phyloP scores from a whole-genome alignment of 2,888 invertebrate genomes.

The Cyclophora albipunctata region DNA sequence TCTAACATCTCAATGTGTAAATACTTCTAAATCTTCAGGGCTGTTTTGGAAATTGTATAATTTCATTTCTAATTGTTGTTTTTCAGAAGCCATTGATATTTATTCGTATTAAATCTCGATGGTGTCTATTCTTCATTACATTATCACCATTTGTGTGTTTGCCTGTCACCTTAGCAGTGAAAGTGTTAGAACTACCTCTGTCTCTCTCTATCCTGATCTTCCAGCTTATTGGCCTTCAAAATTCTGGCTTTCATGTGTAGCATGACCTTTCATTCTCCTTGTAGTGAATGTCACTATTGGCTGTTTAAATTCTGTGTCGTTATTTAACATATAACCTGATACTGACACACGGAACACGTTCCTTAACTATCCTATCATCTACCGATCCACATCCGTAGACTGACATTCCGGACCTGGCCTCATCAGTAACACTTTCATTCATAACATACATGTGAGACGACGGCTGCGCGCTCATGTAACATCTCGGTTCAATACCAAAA shows the following conservation, averaged over 20 bases:
- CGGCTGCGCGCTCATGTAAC: constrained; percentile 32
- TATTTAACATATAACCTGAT: constrained; percentile 29
- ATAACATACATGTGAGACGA: constrained; percentile 45
- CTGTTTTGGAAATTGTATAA: neutral
- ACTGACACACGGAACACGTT: constrained; percentile 32
- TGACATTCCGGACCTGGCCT: constrained; percentile 45
- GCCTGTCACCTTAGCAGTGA: constrained; percentile 50
- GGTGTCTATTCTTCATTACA: constrained; percentile 35
- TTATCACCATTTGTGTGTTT: constrained; percentile 49
- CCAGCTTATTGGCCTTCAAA: constrained; percentile 49
- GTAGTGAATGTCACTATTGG: constrained; percentile 51
- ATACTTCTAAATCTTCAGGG: neutral
- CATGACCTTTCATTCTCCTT: constrained; percentile 44
- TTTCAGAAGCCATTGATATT: constrained; percentile 20
- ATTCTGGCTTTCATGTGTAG: constrained; percentile 29
- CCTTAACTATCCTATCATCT: constrained; percentile 17
- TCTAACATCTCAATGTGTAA: neutral
- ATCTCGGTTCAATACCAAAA: constrained; percentile 4
- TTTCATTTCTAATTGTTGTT: constrained; percentile 1
- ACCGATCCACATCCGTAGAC: constrained; percentile 43
- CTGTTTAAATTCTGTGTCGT: constrained; percentile 44
- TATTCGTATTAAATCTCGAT: constrained; percentile 26
- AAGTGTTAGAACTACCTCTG: constrained; percentile 30
- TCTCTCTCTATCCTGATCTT: constrained; percentile 21
- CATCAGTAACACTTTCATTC: constrained; percentile 54